phyloP scores from a whole-genome alignment of 2,888 invertebrate species.

The Cerastis rubricosa region DNA sequence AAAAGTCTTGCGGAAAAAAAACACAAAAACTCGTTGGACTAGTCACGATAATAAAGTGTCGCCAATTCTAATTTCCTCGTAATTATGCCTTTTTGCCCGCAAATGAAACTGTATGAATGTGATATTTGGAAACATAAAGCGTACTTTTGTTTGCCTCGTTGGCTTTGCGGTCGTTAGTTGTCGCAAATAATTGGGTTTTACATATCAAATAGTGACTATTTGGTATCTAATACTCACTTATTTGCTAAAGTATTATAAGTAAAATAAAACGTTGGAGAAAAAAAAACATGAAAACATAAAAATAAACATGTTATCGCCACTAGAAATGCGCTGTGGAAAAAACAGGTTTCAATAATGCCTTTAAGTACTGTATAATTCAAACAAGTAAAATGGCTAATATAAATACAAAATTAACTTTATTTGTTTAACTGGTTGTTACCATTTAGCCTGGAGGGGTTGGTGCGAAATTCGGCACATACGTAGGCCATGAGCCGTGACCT shows the following conservation, averaged over 20 bases:
- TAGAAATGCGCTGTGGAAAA: neutral
- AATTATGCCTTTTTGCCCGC: neutral
- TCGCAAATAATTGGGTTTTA: too few species aligned
- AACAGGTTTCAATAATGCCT: neutral
- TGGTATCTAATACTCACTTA: neutral
- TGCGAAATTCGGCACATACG: neutral
- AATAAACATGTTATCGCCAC: neutral
- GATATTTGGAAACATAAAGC: neutral
- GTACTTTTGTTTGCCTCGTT: neutral
- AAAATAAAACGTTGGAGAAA: neutral
- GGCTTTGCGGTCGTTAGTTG: neutral
- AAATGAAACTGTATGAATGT: neutral
- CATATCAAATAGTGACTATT: too few species aligned
- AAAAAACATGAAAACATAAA: slow-evolving; percentile 8
- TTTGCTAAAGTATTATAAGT: neutral
- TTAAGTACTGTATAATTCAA: neutral
- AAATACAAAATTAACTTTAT: neutral
- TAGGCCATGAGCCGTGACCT: neutral
- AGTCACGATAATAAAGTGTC: neutral
- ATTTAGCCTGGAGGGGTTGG: neutral
- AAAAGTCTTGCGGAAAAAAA: neutral
- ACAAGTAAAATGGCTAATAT: neutral
- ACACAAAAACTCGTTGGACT: neutral
- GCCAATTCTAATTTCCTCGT: neutral
- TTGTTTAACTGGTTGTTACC: neutral